phyloP scores from a whole-genome alignment of 2,888 invertebrate species.

The Athalia rosae region DNA sequence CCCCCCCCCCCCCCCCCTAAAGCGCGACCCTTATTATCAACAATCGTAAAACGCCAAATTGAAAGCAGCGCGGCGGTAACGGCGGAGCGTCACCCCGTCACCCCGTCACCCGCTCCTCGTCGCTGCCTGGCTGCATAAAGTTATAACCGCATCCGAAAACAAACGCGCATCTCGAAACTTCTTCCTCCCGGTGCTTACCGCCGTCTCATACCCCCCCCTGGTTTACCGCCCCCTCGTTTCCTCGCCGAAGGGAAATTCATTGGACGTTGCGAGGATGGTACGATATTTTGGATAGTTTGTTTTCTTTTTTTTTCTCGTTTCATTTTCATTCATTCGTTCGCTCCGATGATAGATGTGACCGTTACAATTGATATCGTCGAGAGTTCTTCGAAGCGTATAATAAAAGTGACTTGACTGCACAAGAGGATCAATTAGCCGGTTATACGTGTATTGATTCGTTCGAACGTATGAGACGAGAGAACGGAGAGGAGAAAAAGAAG shows the following conservation, averaged over 20 bases:
- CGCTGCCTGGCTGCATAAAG: not conserved
- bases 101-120: slow-evolving; percentile 42
- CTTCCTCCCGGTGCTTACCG: slow-evolving; percentile 10
- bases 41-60: slow-evolving; percentile 73
- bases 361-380: not conserved
- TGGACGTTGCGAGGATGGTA: too few species aligned
- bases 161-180: not conserved
- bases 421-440: slow-evolving; percentile 67
- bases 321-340: too few species aligned
- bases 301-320: too few species aligned
- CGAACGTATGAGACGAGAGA: slow-evolving; percentile 7
- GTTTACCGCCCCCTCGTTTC: slow-evolving; percentile 4
- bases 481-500: not conserved
- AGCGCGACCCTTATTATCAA: slow-evolving; percentile 70
- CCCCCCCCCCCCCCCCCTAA: slow-evolving; percentile 50
- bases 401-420: not conserved
- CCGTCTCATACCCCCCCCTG: not conserved
- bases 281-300: not conserved
- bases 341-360: too few species aligned
- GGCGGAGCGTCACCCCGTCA: slow-evolving; percentile 42
- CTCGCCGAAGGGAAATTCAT: too few species aligned
- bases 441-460: slow-evolving; percentile 58
- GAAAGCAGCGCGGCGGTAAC: slow-evolving; percentile 63
- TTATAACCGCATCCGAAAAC: not conserved
- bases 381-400: not conserved